A percentile compares a stretch with the other conserved stretches of the same genome.
Conservation (phyloP, 1,140 invertebrate genomes). For the Dendroctonus valens region DNA sequence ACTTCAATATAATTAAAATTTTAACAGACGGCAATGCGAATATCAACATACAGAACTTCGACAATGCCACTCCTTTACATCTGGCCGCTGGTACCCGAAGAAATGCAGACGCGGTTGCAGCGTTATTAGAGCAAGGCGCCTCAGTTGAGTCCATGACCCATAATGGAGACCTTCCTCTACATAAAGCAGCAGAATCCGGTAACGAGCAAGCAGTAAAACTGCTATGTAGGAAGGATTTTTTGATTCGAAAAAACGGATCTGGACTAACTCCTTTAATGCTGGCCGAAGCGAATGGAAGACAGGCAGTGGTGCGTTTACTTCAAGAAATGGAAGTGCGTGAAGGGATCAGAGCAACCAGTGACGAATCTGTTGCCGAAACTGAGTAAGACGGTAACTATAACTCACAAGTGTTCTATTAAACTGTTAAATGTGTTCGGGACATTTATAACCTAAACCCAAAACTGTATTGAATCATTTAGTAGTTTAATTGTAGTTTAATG, state of each 20-base stretch:
- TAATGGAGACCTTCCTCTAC: slow-evolving; percentile 37
- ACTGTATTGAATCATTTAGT: background rate
- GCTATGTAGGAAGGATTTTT: slow-evolving; percentile 26
- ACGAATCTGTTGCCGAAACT: background rate
- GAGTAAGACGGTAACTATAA: no score
- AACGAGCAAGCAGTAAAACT: slow-evolving; percentile 26
- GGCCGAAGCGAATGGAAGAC: slow-evolving; percentile 23
- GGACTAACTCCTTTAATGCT: slow-evolving; percentile 28
- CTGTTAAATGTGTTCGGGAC: no score
- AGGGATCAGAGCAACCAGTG: background rate
- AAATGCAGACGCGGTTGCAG: slow-evolving; percentile 21
- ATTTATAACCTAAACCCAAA: no score
- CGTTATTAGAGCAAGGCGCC: slow-evolving; percentile 32
- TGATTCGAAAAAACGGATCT: slow-evolving; percentile 26
- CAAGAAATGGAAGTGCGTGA: slow-evolving; percentile 8
- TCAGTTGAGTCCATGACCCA: slow-evolving; percentile 12
- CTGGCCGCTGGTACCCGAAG: slow-evolving; percentile 25
- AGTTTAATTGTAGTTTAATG: background rate
- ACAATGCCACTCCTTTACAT: slow-evolving; percentile 38
- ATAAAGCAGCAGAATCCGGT: slow-evolving; percentile 33
- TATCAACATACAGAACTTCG: slow-evolving; percentile 30
- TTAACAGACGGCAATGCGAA: slow-evolving; percentile 34
- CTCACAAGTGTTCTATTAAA: no score
- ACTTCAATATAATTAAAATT: slow-evolving; percentile 16
- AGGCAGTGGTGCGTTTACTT: slow-evolving; percentile 18